Evolutionary conservation across 2,888 invertebrate species (phyloP).

Genomic region (Platynereis dumerilii): DNA sequence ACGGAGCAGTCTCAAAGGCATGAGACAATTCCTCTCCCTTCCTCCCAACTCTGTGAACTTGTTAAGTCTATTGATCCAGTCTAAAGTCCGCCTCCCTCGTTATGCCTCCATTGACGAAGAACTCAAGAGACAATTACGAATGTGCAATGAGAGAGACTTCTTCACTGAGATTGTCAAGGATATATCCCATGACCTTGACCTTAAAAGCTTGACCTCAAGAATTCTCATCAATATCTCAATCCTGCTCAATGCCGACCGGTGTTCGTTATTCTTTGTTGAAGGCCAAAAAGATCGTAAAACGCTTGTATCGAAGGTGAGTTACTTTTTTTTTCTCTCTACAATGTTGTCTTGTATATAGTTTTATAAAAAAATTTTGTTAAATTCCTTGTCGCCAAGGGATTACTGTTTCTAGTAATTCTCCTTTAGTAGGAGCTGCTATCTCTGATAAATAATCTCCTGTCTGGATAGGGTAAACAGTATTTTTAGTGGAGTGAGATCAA

Average conservation of each 20-base stretch:
- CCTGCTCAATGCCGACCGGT: conserved; percentile 65
- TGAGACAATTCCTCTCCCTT: conserved; percentile 67
- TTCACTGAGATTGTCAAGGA: conserved; percentile 68
- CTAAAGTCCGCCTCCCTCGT: conserved; percentile 65
- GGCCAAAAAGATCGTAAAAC: conserved; percentile 63
- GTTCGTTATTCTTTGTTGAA: conserved; percentile 67
- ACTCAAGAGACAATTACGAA: conserved; percentile 61
- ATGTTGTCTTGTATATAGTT: not conserved
- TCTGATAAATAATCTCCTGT: too few relatives aligned
- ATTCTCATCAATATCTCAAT: conserved; percentile 66
- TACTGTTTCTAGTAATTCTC: not conserved
- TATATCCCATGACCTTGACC: conserved; percentile 67
- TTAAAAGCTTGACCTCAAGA: conserved; percentile 65
- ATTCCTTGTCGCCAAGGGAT: too few relatives aligned
- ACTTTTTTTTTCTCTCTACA: not conserved
- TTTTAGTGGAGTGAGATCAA: too few relatives aligned
- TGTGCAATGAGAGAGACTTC: conserved; percentile 65
- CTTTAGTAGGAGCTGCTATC: too few relatives aligned
- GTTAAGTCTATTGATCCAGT: conserved; percentile 67
- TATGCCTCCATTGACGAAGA: conserved; percentile 66
- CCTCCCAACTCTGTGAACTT: conserved; percentile 67
- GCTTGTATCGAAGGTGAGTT: conserved; percentile 64
- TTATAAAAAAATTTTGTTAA: not conserved
- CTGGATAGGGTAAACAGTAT: too few relatives aligned
- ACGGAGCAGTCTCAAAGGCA: conserved; percentile 66